Conservation (phyloP, 2,888 invertebrate species). For the Copidosoma aretas region DNA sequence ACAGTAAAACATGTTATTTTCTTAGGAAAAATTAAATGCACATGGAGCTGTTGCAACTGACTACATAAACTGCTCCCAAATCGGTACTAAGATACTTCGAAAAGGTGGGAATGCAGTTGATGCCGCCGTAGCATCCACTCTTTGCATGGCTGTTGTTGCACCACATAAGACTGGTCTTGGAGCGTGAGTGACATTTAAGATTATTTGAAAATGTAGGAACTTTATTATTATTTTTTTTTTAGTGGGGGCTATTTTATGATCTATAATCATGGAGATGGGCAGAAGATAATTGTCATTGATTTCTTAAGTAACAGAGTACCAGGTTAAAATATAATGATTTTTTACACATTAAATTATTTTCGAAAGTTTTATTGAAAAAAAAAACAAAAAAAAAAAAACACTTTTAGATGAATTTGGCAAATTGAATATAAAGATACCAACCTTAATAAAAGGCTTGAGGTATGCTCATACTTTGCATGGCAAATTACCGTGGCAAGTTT, state of each 20-base stretch:
- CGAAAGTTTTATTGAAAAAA: too few relatives aligned
- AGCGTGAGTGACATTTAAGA: constrained; percentile 67
- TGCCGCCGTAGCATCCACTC: constrained; percentile 75
- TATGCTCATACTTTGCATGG: constrained; percentile 67
- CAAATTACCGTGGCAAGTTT: constrained; percentile 67
- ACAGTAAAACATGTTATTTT: background rate
- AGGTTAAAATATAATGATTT: constrained; percentile 42
- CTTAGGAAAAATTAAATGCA: constrained; percentile 44
- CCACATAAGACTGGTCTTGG: constrained; percentile 79
- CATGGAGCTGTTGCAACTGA: constrained; percentile 81
- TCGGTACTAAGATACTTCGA: constrained; percentile 73
- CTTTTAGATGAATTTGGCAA: constrained; percentile 40
- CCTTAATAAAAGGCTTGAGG: constrained; percentile 68
- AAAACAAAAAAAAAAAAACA: too few relatives aligned
- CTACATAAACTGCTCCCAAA: constrained; percentile 73
- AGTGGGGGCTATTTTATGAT: constrained; percentile 78
- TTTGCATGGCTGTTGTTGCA: constrained; percentile 77
- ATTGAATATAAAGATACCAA: constrained; percentile 63
- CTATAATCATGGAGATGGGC: constrained; percentile 72
- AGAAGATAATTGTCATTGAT: constrained; percentile 67
- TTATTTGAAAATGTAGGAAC: constrained; percentile 1
- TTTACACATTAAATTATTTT: background rate
- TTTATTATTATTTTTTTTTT: constrained; percentile 45
- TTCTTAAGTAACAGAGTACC: constrained; percentile 61
- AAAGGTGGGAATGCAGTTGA: constrained; percentile 79